Evolutionary conservation across 2,888 invertebrate genomes (phyloP).

Genomic region (Lasioglossum marginatum): DNA sequence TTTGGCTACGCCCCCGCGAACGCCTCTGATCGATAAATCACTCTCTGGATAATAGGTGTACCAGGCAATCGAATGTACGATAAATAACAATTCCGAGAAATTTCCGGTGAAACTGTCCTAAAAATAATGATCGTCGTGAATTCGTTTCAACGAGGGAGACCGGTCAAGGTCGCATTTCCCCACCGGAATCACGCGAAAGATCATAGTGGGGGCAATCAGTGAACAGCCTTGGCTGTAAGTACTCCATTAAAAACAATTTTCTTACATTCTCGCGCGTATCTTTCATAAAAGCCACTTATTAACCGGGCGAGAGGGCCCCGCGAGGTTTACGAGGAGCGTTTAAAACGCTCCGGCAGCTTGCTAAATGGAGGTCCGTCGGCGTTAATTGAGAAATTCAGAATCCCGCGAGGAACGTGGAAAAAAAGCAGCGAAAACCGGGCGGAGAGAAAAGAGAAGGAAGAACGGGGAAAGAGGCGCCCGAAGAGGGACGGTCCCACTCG

Average conservation of each 20-base stretch:
- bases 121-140: not conserved
- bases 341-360: conserved; percentile 35
- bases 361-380: conserved; percentile 51
- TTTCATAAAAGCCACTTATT: conserved; percentile 37
- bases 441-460: not conserved
- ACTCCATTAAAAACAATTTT: conserved; percentile 18
- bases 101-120: not conserved
- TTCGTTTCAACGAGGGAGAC: not conserved
- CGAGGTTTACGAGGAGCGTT: conserved; percentile 17
- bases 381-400: conserved; percentile 73
- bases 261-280: conserved; percentile 26
- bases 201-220: not conserved
- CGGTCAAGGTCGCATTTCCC: conserved; percentile 4
- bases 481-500: conserved; percentile 34
- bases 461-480: not conserved
- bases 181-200: not conserved
- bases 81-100: conserved; percentile 2
- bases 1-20: not conserved
- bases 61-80: not conserved
- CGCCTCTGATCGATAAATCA: conserved; percentile 5
- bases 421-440: not conserved
- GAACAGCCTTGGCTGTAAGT: conserved; percentile 9
- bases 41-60: not conserved
- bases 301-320: conserved; percentile 5
- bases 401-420: conserved; percentile 33